A percentile compares a stretch with the other conserved stretches of the same genome.
Conservation (phyloP, 2,113 vertebrate species). For the Ptychochromis oligacanthus region DNA sequence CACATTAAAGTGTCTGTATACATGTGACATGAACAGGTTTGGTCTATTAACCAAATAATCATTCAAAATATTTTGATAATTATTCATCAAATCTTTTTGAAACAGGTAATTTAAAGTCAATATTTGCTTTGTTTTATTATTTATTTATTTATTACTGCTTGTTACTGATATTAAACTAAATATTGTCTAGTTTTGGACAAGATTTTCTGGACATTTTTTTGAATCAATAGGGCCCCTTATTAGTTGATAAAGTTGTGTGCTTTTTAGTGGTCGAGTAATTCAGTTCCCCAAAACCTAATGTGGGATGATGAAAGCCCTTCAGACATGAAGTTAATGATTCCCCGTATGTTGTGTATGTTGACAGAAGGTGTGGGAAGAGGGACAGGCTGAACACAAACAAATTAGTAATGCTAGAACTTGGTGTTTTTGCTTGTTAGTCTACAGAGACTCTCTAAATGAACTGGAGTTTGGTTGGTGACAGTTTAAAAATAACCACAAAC, state of each 20-base stretch:
- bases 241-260: not conserved
- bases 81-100: not conserved
- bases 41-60: not conserved
- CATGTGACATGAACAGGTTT: rapidly evolving
- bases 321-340: conserved; percentile 38
- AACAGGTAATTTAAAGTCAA: not conserved
- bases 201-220: not conserved
- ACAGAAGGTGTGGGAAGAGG: not conserved
- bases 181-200: not conserved
- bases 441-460: not conserved
- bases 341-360: not conserved
- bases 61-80: not conserved
- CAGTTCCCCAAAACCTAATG: not conserved
- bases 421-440: not conserved
- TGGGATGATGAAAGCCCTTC: not conserved
- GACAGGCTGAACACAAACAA: not conserved
- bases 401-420: not conserved
- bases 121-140: not conserved
- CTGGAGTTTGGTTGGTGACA: not conserved
- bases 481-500: conserved; percentile 7
- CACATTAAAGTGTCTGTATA: not conserved
- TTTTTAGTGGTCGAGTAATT: not conserved
- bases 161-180: not conserved
- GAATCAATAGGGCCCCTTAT: not conserved
- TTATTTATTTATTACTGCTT: rapidly evolving